A percentile compares a stretch with the other conserved stretches of the same genome.
Evolutionary conservation across 1,140 invertebrate genomes (phyloP).

Genomic region (Cyclargus thomasi): DNA sequence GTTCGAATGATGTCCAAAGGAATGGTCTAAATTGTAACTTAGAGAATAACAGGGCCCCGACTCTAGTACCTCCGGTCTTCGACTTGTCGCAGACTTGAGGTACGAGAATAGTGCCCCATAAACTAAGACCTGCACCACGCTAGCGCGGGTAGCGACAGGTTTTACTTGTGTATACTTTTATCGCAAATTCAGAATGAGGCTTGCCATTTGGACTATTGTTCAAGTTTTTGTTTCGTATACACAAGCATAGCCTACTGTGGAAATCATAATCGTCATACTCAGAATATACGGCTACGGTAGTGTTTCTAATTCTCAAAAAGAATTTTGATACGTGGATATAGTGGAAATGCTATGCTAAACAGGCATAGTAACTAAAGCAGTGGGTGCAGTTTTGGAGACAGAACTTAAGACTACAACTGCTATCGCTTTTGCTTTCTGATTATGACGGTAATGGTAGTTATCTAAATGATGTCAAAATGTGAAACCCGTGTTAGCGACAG

Average conservation of each 20-base stretch:
- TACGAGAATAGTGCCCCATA: too few relatives aligned
- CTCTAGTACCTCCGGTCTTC: too few relatives aligned
- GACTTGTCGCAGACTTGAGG: too few relatives aligned
- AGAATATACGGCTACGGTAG: background rate
- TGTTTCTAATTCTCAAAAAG: background rate
- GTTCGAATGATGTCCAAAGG: slow-evolving; percentile 93
- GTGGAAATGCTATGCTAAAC: background rate
- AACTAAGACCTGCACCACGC: background rate
- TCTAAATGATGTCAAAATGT: background rate
- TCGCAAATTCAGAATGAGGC: slow-evolving; percentile 7
- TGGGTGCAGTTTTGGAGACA: background rate
- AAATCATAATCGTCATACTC: background rate
- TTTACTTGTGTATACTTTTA: slow-evolving; percentile 11
- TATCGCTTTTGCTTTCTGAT: background rate
- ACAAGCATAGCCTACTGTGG: background rate
- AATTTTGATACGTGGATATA: background rate
- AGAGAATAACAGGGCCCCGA: background rate
- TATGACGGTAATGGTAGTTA: background rate
- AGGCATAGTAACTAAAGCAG: background rate
- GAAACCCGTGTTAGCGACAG: background rate
- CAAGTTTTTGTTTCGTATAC: slow-evolving; percentile 11
- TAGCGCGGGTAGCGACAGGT: slow-evolving; percentile 3
- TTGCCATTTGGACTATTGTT: slow-evolving; percentile 12
- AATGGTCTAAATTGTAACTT: slow-evolving; percentile 70
- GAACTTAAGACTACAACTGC: background rate